These are phyloP conservation scores for Silurus glanis DNA, from an alignment of 2,113 vertebrate genomes.

Conservation along the genomic window DNA sequence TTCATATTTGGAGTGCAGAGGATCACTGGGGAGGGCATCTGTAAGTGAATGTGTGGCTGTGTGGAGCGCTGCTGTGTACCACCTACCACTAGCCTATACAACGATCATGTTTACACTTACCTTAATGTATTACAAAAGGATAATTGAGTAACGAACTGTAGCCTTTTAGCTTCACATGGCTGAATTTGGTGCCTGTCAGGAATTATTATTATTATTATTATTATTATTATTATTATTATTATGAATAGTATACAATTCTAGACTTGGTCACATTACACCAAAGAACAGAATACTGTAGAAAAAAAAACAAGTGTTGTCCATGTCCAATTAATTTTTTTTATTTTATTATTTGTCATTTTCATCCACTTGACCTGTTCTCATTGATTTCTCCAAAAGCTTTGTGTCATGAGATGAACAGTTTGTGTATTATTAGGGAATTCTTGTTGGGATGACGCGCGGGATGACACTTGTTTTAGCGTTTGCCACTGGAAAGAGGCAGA, in stretches of 20 bases:
- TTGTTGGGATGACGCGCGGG: background rate
- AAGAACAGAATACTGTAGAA: slow-evolving; percentile 59
- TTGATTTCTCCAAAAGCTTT: slow-evolving; percentile 19
- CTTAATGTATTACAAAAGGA: slow-evolving; percentile 52
- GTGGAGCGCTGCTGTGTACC: slow-evolving; percentile 28
- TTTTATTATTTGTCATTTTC: slow-evolving; percentile 16
- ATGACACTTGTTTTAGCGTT: slow-evolving; percentile 22
- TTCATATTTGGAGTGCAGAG: background rate
- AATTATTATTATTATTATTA: slow-evolving; percentile 35
- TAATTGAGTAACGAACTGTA: slow-evolving; percentile 48
- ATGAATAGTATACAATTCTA: slow-evolving; percentile 51
- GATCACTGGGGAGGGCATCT: slow-evolving; percentile 4
- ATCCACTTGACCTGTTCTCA: slow-evolving; percentile 7
- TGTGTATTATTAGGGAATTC: slow-evolving; percentile 8
- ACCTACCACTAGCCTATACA: slow-evolving; percentile 35
- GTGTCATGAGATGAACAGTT: slow-evolving; percentile 19
- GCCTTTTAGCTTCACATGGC: slow-evolving; percentile 57
- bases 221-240: slow-evolving; percentile 34
- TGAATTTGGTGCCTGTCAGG: slow-evolving; percentile 63
- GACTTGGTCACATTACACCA: slow-evolving; percentile 66
- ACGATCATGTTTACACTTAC: slow-evolving; percentile 56
- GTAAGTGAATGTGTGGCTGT: slow-evolving; percentile 14
- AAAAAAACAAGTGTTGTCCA: slow-evolving; percentile 21
- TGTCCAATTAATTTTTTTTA: background rate
- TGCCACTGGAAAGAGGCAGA: slow-evolving; percentile 27